phyloP scores from a whole-genome alignment of 2,888 invertebrate species.

The Clusia tigrina region DNA sequence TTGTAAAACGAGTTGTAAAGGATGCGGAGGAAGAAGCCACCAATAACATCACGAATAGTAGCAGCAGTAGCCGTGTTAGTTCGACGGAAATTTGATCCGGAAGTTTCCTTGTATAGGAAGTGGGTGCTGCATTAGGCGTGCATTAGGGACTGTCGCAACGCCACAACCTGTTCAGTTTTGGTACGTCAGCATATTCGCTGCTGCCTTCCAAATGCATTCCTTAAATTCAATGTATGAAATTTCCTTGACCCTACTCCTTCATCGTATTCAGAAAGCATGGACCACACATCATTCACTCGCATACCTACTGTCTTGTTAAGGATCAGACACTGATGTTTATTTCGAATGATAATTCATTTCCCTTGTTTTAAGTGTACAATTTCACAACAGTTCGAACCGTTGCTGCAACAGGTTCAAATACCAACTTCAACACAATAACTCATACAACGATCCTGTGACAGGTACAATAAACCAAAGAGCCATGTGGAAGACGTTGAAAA shows the following conservation, averaged over 20 bases:
- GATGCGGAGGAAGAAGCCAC: too few relatives aligned
- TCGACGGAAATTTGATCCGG: constrained; percentile 1
- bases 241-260: too few relatives aligned
- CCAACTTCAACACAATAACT: constrained; percentile 14
- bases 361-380: constrained; percentile 51
- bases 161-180: too few relatives aligned
- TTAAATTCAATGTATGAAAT: too few relatives aligned
- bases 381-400: constrained; percentile 52
- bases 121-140: too few relatives aligned
- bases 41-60: constrained; percentile 32
- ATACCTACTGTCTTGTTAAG: too few relatives aligned
- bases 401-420: constrained; percentile 37
- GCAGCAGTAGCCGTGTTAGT: constrained; percentile 30
- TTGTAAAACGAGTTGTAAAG: constrained; percentile 5
- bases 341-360: constrained; percentile 55
- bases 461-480: constrained; percentile 11
- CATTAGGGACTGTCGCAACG: too few relatives aligned
- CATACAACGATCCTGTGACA: neutral
- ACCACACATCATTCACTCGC: too few relatives aligned
- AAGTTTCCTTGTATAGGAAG: too few relatives aligned
- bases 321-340: constrained; percentile 55
- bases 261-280: too few relatives aligned
- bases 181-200: too few relatives aligned
- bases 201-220: too few relatives aligned
- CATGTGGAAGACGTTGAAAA: constrained; percentile 24